phyloP scores from a whole-genome alignment of 2,888 invertebrate genomes.

The Nezara viridula region DNA sequence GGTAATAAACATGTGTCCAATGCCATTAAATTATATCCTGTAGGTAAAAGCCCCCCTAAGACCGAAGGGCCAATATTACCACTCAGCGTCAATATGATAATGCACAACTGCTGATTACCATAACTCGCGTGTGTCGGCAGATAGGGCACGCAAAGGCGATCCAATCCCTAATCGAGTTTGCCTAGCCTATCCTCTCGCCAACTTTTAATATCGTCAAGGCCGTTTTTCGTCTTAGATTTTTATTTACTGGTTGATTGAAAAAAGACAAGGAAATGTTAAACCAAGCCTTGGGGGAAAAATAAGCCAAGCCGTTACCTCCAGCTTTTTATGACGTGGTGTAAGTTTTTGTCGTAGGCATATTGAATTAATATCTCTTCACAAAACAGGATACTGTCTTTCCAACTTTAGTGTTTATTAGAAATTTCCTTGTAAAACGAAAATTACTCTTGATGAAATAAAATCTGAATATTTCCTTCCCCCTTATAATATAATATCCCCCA shows the following conservation, averaged over 20 bases:
- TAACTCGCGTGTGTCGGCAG: conserved; percentile 52
- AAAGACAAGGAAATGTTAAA: conserved; percentile 26
- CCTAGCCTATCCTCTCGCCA: neutral
- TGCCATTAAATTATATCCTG: conserved; percentile 37
- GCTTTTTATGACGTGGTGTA: neutral
- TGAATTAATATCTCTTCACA: neutral
- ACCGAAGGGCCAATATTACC: neutral
- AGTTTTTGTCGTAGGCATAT: neutral
- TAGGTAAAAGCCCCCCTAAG: neutral
- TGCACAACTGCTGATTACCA: conserved; percentile 34
- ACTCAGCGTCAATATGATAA: conserved; percentile 12
- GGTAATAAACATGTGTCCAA: neutral
- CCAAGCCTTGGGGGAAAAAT: neutral
- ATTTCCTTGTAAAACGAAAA: no score
- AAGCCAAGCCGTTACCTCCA: neutral
- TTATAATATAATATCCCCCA: no score
- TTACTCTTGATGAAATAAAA: no score
- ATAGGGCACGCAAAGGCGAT: conserved; percentile 56
- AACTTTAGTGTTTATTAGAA: neutral
- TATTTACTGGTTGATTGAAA: conserved; percentile 39
- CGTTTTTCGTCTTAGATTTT: conserved; percentile 36
- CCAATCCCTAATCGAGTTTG: conserved; percentile 52
- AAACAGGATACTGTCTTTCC: neutral
- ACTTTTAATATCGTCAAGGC: conserved; percentile 2
- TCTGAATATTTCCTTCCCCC: no score